Evolutionary conservation across 1,140 invertebrate genomes (phyloP), one percentile per base, ranked within the genome.

Genomic region (Plutomurus gul): DNA sequence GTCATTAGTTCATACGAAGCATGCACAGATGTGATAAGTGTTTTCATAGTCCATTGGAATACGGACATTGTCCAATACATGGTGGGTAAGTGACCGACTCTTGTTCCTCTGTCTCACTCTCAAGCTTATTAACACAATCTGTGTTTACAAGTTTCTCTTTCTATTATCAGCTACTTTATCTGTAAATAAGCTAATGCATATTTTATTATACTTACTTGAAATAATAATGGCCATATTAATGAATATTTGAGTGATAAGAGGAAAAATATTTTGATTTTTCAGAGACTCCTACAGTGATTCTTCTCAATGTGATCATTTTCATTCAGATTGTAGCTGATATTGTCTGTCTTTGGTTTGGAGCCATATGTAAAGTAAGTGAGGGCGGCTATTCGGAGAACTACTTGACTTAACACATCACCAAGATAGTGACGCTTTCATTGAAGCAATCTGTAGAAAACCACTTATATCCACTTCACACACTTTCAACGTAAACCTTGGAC

Each of bases 11-110:
- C 56, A 18, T 79, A 79, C 39, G 78, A 79, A 75, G 78, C 73
- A 27, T 79, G 73, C 20, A 79, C 65, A 56, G 78, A 79, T 49
- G 78, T 79, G 36, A 70, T 75, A 33, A 70, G 51, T 36, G 73
- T 79, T 22, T 79, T 79, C 73, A 46, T 79, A n/a, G 72, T 79
- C 13, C 73, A 79, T 40, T 79, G 78, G 78, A 71, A 75, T 40
- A 75, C 78, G 25, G 43, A 72, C n/a, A 37, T 79, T 25, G 51
- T 56, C n/a, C 25, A 75, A 22, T 70, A 74, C 49, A 76, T 76
- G 37, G 39, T 71, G 22, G 73, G 78, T 79, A 70, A 65, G 56
- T 16, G n/a, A n/a, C n/a, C n/a, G n/a, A n/a, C n/a, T n/a, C n/a
- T n/a, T n/a, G n/a, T n/a, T n/a, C n/a, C n/a, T n/a, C n/a, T n/a